Base-by-base conservation (phyloP, 2,113 vertebrate genomes). In the Anguilla rostrata region DNA sequence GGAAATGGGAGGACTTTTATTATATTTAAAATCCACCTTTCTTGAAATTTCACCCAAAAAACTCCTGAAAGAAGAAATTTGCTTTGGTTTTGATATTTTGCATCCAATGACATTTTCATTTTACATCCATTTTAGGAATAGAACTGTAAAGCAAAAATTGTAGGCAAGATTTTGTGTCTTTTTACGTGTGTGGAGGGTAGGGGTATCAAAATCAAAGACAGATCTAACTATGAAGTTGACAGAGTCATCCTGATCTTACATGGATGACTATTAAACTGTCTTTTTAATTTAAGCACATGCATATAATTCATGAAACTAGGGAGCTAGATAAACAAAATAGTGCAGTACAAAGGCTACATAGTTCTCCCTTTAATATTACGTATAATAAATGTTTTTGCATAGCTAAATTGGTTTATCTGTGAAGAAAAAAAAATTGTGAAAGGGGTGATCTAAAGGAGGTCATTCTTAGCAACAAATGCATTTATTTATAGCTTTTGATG, bases 401-500 rank as follows among this genome's bases (percentile, higher is more conserved):
- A 20, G 18, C 2, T 66, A 66, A 2, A 75, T 75, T 75, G 71
- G 26, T 71, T 71, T 46, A 46, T 20, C n/a, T 75, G 71, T 75
- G 60, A 5, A 12, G 2, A 29, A 75, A 29, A n/a, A n/a, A 11
- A 75, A 11, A 1, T 75, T n/a, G n/a, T 75, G 3, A 6, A 34
- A 75, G 6, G n/a, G 8, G 26, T 75, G n/a, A 26, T 75, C 71
- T 75, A 26, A 75, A 11, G n/a, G n/a, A 75, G 12, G 8, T 75
- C 71, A 75, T 12, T 29, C 71, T 75, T 71, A 39, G 78, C 79
- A 39, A 75, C 46, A 39, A 12, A 86, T 66, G 18, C 81, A n/a
- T 57, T 80, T 43, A 46, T 86, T 86, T 43, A 60, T 81, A 53
- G 46, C 43, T 81, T 86, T 66, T 81, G 12, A 29, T 82, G 79